A percentile compares a stretch with the other conserved stretches of the same genome.
Evolutionary conservation across 2,888 invertebrate genomes (phyloP).

Genomic region (Metopia argyrocephala): DNA sequence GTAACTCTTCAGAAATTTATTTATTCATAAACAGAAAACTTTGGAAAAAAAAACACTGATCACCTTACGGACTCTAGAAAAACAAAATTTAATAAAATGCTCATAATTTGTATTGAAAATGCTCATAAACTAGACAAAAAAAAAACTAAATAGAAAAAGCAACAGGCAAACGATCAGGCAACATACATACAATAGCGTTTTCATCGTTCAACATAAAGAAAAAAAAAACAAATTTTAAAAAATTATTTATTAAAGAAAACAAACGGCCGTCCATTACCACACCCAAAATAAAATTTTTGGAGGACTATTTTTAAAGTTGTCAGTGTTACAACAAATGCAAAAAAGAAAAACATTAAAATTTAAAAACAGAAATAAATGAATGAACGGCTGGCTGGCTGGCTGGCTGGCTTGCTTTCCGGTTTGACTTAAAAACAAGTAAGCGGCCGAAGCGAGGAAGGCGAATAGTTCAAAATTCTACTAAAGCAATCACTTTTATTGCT

Average conservation of each 20-base stretch:
- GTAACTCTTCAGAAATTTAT: conserved; percentile 1
- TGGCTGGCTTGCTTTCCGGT: background rate
- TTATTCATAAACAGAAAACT: conserved; percentile 34
- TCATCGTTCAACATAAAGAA: background rate
- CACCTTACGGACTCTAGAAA: background rate
- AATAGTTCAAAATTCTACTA: conserved; percentile 8
- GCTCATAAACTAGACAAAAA: conserved; percentile 3
- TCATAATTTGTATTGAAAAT: conserved; percentile 9
- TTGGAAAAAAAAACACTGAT: conserved; percentile 3
- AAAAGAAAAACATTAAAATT: conserved; percentile 43
- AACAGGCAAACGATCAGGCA: background rate
- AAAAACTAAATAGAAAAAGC: too few relatives aligned
- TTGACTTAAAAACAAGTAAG: too few relatives aligned
- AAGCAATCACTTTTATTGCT: conserved; percentile 37
- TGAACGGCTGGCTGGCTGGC: conserved; percentile 33
- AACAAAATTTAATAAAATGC: background rate
- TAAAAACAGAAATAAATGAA: conserved; percentile 47
- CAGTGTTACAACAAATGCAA: conserved; percentile 11
- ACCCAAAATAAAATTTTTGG: conserved; percentile 54
- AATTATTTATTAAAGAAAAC: conserved; percentile 48
- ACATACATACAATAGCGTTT: background rate
- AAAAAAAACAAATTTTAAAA: background rate
- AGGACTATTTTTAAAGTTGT: conserved; percentile 45
- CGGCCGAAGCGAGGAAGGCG: too few relatives aligned
- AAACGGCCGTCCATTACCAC: conserved; percentile 62